These are phyloP conservation scores for Pasiphila rectangulata DNA, from an alignment of 2,888 invertebrate species.

Conservation along the genomic window DNA sequence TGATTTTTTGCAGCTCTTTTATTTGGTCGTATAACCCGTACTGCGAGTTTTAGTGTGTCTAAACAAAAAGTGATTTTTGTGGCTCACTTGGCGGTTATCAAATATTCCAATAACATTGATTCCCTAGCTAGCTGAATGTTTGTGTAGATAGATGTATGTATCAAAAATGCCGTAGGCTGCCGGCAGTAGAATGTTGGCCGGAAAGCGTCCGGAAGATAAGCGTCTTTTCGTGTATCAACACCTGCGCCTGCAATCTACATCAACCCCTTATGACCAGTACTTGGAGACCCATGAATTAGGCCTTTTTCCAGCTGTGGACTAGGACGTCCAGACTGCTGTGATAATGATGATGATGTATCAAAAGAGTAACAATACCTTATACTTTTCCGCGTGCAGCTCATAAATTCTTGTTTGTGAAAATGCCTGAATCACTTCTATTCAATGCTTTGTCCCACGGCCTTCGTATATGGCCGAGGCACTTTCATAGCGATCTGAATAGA, in stretches of 20 bases:
- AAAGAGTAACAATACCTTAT: background rate
- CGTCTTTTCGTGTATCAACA: too few species aligned
- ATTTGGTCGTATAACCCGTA: constrained; percentile 6
- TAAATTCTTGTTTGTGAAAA: constrained; percentile 11
- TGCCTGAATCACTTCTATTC: constrained; percentile 8
- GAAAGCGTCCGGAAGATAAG: too few species aligned
- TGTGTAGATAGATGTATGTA: too few species aligned
- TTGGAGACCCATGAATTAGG: too few species aligned
- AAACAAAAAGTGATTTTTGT: background rate
- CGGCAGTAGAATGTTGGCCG: too few species aligned
- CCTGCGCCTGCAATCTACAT: too few species aligned
- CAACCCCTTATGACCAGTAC: too few species aligned
- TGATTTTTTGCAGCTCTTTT: constrained; percentile 8
- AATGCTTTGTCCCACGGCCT: constrained; percentile 28
- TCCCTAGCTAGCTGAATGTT: too few species aligned
- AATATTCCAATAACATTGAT: background rate
- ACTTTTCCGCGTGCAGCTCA: background rate
- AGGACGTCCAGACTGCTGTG: too few species aligned
- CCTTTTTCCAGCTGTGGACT: too few species aligned
- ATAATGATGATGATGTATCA: too few species aligned
- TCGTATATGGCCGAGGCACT: constrained; percentile 20
- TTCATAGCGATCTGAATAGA: constrained; percentile 17
- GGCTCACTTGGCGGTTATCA: background rate
- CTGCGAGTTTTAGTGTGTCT: background rate
- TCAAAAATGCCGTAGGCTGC: too few species aligned